These are phyloP conservation scores for Salvelinus namaycush DNA, from an alignment of 2,113 vertebrate genomes.

Conservation along the genomic window DNA sequence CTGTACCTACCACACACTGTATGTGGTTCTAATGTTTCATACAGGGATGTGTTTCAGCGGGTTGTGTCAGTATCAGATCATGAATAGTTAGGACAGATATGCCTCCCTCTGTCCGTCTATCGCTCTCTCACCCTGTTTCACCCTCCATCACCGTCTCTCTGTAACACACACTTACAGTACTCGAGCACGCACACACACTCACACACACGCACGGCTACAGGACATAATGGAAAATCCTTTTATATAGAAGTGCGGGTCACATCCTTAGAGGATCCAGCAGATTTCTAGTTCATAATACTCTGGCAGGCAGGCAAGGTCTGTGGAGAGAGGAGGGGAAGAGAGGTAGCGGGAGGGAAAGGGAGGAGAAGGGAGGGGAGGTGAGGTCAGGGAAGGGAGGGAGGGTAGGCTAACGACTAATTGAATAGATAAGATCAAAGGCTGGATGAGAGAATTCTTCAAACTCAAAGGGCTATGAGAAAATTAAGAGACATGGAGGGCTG, in stretches of 20 bases:
- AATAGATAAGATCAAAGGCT: conserved; percentile 50
- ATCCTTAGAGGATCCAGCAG: conserved; percentile 29
- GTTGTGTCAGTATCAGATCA: not conserved
- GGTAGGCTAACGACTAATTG: conserved; percentile 45
- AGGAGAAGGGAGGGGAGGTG: conserved; percentile 14
- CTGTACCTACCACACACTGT: too few relatives aligned
- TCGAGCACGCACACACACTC: conserved; percentile 33
- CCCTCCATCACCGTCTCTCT: too few relatives aligned
- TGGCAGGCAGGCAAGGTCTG: conserved; percentile 14
- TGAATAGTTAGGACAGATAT: too few relatives aligned
- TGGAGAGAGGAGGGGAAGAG: conserved; percentile 12
- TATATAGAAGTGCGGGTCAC: conserved; percentile 13
- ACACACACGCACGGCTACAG: conserved; percentile 1
- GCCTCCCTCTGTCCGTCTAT: too few relatives aligned
- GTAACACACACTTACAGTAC: conserved; percentile 25
- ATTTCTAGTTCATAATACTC: conserved; percentile 38
- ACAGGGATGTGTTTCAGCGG: not conserved
- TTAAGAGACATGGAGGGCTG: conserved; percentile 5
- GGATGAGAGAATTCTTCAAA: conserved; percentile 3
- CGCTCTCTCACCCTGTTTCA: too few relatives aligned
- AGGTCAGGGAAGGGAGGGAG: conserved; percentile 21
- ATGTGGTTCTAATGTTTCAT: too few relatives aligned
- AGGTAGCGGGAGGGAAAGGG: conserved; percentile 16
- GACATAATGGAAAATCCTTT: conserved; percentile 10
- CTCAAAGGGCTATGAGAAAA: not conserved